phyloP scores from a whole-genome alignment of 2,797 vertebrate species.

The Cygnus olor region DNA sequence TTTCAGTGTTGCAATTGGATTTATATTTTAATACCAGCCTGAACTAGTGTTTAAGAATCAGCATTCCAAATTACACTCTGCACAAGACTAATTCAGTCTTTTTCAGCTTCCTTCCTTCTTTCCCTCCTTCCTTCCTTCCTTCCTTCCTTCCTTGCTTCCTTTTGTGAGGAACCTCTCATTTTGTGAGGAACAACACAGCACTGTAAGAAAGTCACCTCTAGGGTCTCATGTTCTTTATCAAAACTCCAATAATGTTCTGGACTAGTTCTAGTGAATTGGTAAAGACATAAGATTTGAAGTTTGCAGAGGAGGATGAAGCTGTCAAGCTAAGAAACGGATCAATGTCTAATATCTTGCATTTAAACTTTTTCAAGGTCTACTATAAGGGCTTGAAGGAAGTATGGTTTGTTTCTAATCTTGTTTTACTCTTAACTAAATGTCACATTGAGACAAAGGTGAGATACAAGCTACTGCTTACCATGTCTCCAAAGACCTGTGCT shows the following conservation, averaged over 20 bases:
- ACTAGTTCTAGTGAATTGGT: neutral
- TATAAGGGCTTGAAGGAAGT: neutral
- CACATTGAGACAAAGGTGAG: neutral
- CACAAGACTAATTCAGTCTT: neutral
- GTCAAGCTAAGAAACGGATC: neutral
- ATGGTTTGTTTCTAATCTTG: neutral
- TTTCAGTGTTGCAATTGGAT: neutral
- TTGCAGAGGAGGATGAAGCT: neutral
- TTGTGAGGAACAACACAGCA: neutral
- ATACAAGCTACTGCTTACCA: rapidly evolving
- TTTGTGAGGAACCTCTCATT: neutral
- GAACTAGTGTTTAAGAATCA: neutral
- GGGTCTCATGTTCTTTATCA: neutral
- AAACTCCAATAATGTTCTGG: neutral
- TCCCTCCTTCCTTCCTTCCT: too few relatives aligned
- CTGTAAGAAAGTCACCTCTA: neutral
- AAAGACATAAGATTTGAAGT: neutral
- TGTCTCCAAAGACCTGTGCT: neutral
- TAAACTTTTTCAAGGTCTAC: neutral
- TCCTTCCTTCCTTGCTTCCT: rapidly evolving
- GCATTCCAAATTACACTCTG: neutral
- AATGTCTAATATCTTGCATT: neutral
- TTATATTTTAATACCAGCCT: neutral
- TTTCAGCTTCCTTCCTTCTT: too few relatives aligned
- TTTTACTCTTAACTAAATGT: neutral